Percentiles rank a stretch among this genome's conserved stretches.
These are phyloP conservation scores for Bucorvus abyssinicus DNA, from an alignment of 2,797 vertebrate genomes.

Conservation along the genomic window DNA sequence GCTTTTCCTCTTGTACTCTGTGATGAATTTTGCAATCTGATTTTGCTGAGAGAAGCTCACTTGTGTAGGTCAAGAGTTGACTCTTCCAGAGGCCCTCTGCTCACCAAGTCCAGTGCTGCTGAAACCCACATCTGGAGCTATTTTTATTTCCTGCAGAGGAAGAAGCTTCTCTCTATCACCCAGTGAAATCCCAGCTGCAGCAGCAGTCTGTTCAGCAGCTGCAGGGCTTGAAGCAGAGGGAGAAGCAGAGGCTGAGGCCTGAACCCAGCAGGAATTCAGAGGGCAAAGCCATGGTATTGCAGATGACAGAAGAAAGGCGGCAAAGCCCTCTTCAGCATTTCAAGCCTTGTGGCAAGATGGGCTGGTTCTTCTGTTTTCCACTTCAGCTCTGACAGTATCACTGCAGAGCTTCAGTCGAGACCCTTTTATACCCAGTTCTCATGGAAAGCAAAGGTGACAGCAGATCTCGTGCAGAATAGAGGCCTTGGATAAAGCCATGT, in stretches of 20 bases:
- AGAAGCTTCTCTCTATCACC: neutral
- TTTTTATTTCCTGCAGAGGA: neutral
- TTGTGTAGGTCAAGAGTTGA: neutral
- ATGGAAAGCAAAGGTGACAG: neutral
- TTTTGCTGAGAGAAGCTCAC: neutral
- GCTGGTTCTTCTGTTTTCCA: neutral
- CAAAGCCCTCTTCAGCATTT: neutral
- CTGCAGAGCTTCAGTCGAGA: neutral
- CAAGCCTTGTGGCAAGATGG: neutral
- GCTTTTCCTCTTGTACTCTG: neutral
- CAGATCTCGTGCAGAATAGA: neutral
- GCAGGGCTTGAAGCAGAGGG: neutral
- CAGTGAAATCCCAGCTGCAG: neutral
- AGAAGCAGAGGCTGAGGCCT: neutral
- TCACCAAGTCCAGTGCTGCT: neutral
- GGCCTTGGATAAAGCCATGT: neutral
- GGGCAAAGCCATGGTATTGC: neutral
- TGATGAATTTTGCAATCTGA: conserved; percentile 9
- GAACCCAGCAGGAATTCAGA: neutral
- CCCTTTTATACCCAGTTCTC: neutral
- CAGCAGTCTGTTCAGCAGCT: neutral
- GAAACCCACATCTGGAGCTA: neutral
- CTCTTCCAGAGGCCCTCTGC: neutral
- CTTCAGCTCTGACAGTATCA: neutral
- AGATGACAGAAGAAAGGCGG: neutral